These are phyloP conservation scores for Brenthis ino DNA, from an alignment of 2,888 invertebrate species.

Conservation along the genomic window DNA sequence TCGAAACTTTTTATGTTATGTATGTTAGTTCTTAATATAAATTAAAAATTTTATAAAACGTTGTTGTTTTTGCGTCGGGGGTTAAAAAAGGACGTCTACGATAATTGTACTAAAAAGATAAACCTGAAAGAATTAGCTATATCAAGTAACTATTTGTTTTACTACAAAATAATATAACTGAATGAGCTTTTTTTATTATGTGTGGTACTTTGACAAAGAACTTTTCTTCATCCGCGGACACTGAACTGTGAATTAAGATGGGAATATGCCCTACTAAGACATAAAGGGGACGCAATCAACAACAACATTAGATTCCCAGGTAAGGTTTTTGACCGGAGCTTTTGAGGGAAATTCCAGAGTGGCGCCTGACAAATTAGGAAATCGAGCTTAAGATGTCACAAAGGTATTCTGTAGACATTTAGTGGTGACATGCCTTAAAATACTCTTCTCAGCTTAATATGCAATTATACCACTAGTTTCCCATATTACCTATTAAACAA, in stretches of 20 bases:
- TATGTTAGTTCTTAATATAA: too few species aligned
- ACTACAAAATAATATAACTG: too few species aligned
- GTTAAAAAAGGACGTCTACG: too few species aligned
- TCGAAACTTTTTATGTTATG: too few species aligned
- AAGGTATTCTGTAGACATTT: slow-evolving; percentile 53
- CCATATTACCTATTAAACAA: slow-evolving; percentile 26
- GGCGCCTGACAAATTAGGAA: slow-evolving; percentile 67
- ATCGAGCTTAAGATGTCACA: slow-evolving; percentile 63
- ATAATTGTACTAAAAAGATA: too few species aligned
- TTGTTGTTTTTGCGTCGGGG: too few species aligned
- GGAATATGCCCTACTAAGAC: slow-evolving; percentile 37
- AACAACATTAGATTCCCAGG: slow-evolving; percentile 50
- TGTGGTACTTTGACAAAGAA: not conserved
- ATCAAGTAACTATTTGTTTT: too few species aligned
- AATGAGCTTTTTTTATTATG: too few species aligned
- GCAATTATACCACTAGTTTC: not conserved
- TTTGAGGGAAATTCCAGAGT: slow-evolving; percentile 54
- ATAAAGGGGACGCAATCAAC: slow-evolving; percentile 44
- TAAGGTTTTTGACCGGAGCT: slow-evolving; percentile 68
- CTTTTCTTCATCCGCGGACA: slow-evolving; percentile 24
- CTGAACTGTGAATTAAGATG: slow-evolving; percentile 40
- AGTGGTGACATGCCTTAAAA: slow-evolving; percentile 43
- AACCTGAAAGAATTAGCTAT: too few species aligned
- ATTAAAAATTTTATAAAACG: too few species aligned
- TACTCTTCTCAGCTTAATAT: not conserved